Percentiles rank a stretch among this genome's conserved stretches.
These are phyloP conservation scores for Oegoconia quadripuncta DNA, from an alignment of 2,888 invertebrate species.

Conservation along the genomic window DNA sequence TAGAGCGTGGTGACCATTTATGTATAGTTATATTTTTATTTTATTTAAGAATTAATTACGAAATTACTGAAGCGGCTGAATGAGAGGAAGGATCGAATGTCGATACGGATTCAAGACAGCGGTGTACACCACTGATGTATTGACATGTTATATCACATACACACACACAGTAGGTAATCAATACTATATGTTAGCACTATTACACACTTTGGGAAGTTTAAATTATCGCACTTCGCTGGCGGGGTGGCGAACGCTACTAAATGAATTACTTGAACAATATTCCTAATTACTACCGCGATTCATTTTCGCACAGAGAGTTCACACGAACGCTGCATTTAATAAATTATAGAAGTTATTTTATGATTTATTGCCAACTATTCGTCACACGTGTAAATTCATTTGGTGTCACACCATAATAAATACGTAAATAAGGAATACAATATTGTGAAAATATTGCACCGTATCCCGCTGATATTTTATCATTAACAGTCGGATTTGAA, in stretches of 20 bases:
- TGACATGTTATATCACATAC: too few species aligned
- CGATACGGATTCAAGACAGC: too few species aligned
- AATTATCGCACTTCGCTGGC: too few species aligned
- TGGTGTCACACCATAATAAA: conserved; percentile 40
- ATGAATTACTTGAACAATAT: too few species aligned
- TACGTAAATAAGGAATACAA: conserved; percentile 53
- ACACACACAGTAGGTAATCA: too few species aligned
- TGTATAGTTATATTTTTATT: neutral
- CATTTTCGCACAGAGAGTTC: conserved; percentile 5
- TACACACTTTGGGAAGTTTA: too few species aligned
- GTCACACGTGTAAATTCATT: conserved; percentile 40
- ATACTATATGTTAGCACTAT: too few species aligned
- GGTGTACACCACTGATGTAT: too few species aligned
- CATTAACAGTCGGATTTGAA: conserved; percentile 63
- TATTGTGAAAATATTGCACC: conserved; percentile 66
- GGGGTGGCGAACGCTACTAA: too few species aligned
- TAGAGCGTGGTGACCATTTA: conserved; percentile 15
- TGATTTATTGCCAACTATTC: conserved; percentile 28
- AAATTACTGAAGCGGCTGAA: too few species aligned
- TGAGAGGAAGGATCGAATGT: too few species aligned
- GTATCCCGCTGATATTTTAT: conserved; percentile 71
- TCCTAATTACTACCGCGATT: conserved; percentile 9
- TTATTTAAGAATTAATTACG: conserved; percentile 1
- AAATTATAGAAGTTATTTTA: conserved; percentile 20
- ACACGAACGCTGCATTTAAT: conserved; percentile 12